A percentile compares a stretch with the other conserved stretches of the same genome.
phyloP scores from a whole-genome alignment of 2,113 vertebrate genomes.

The Microcebus tavaratra region DNA sequence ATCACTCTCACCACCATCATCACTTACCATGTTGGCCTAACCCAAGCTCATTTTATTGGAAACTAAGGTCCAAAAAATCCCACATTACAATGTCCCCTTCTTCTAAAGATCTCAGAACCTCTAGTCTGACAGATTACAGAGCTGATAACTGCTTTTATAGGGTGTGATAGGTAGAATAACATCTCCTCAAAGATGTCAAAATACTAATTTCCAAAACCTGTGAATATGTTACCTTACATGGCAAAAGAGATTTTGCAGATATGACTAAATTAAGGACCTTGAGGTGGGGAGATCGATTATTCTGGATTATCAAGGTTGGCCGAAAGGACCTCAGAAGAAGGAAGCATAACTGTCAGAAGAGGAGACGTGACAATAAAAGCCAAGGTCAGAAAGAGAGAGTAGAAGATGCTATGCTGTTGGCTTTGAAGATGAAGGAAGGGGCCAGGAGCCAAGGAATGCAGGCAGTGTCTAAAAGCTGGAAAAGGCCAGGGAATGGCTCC shows the following conservation, averaged over 20 bases:
- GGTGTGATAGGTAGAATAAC: neutral
- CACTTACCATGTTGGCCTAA: neutral
- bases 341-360: neutral
- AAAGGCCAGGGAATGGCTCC: neutral
- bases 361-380: neutral
- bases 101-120: neutral
- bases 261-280: neutral
- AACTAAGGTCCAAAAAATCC: neutral
- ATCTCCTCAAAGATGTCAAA: neutral
- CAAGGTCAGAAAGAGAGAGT: neutral
- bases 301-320: neutral
- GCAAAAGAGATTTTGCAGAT: neutral
- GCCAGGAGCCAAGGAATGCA: neutral
- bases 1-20: neutral
- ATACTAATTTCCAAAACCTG: neutral
- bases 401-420: neutral
- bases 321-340: neutral
- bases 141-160: neutral
- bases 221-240: neutral
- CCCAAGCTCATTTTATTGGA: neutral
- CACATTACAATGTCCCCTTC: neutral
- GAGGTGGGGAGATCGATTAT: neutral
- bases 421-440: neutral
- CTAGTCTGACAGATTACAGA: neutral
- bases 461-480: too few species aligned